phyloP scores from a whole-genome alignment of 2,113 vertebrate species.

The Boulengeromyrus knoepffleri region DNA sequence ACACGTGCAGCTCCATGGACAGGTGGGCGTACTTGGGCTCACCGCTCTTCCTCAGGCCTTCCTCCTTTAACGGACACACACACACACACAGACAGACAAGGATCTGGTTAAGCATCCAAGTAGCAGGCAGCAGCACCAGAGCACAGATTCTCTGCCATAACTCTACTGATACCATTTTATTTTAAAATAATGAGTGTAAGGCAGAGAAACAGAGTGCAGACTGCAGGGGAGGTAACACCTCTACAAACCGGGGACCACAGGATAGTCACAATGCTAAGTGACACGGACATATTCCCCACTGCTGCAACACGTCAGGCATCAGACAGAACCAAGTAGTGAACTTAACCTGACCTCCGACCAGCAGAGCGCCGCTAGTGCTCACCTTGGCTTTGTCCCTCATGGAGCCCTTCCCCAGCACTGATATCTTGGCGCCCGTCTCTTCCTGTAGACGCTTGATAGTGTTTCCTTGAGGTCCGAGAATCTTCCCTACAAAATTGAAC shows the following conservation, averaged over 20 bases:
- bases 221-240: background rate
- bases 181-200: background rate
- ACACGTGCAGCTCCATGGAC: slow-evolving; percentile 93
- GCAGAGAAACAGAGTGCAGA: no score
- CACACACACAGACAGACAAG: background rate
- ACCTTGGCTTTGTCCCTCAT: slow-evolving; percentile 99
- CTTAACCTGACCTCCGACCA: background rate
- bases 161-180: background rate
- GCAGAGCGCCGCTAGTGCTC: slow-evolving; percentile 22
- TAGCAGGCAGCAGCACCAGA: background rate
- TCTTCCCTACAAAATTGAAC: slow-evolving; percentile 98
- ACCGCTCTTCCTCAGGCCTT: slow-evolving; percentile 82
- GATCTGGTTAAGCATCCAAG: background rate
- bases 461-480: slow-evolving; percentile 95
- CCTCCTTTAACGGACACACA: slow-evolving; percentile 64
- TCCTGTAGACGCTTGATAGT: slow-evolving; percentile 97
- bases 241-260: background rate
- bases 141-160: background rate
- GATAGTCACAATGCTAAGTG: background rate
- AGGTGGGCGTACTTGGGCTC: slow-evolving; percentile 94
- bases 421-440: slow-evolving; percentile 98
- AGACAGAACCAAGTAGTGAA: background rate
- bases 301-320: background rate
- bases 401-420: slow-evolving; percentile 95
- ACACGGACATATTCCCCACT: background rate